These are phyloP conservation scores for Brenthis hecate DNA, from an alignment of 2,888 invertebrate genomes.

Conservation along the genomic window DNA sequence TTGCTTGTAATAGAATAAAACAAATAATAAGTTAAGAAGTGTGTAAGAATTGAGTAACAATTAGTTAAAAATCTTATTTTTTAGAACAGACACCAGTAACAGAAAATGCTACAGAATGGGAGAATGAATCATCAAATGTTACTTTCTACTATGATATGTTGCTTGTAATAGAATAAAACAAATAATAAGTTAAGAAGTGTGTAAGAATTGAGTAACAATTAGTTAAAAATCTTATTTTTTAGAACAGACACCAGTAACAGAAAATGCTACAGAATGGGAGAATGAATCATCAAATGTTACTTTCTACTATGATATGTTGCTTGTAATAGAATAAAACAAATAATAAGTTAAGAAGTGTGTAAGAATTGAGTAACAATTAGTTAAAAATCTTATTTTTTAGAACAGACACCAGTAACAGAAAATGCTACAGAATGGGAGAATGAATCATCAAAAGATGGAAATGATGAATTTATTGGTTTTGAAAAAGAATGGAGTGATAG, in stretches of 20 bases:
- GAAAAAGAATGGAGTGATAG: constrained; percentile 74
- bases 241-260: constrained; percentile 69
- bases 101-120: constrained; percentile 71
- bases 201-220: too few relatives aligned
- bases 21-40: too few relatives aligned
- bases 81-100: constrained; percentile 66
- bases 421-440: constrained; percentile 73
- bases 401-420: constrained; percentile 67
- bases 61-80: background rate
- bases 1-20: too few relatives aligned
- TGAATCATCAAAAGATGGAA: constrained; percentile 74
- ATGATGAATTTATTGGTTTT: constrained; percentile 73
- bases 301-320: too few relatives aligned
- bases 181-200: too few relatives aligned
- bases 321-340: too few relatives aligned
- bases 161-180: too few relatives aligned
- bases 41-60: too few relatives aligned
- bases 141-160: too few relatives aligned
- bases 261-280: constrained; percentile 70
- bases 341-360: too few relatives aligned
- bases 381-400: constrained; percentile 42
- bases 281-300: constrained; percentile 79
- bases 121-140: constrained; percentile 78
- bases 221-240: constrained; percentile 9
- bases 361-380: too few relatives aligned